These are phyloP conservation scores for Nyleta sp. DNA, from an alignment of 2,888 invertebrate genomes.

Conservation along the genomic window DNA sequence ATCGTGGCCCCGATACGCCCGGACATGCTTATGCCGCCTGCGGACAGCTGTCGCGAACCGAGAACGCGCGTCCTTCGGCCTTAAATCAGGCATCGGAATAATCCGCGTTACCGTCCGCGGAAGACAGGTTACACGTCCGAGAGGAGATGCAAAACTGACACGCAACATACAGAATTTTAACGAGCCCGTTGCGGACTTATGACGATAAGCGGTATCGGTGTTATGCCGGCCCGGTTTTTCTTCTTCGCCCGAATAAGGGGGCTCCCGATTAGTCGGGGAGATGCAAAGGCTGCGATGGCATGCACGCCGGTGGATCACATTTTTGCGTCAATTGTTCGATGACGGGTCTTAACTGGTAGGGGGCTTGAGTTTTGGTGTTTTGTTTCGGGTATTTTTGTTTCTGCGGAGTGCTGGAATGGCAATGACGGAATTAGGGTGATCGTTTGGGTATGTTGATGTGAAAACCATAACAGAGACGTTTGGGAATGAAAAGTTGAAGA, in stretches of 20 bases:
- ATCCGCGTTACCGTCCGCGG: conserved; percentile 32
- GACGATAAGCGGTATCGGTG: conserved; percentile 13
- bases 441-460: too few relatives aligned
- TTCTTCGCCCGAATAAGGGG: too few relatives aligned
- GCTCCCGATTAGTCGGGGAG: too few relatives aligned
- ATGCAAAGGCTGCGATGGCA: too few relatives aligned
- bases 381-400: neutral
- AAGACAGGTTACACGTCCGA: conserved; percentile 15
- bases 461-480: too few relatives aligned
- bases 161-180: conserved; percentile 41
- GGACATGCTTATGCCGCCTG: conserved; percentile 54
- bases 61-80: conserved; percentile 26
- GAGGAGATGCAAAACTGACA: conserved; percentile 28
- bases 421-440: too few relatives aligned
- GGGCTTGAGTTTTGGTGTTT: conserved; percentile 16
- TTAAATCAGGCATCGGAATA: conserved; percentile 47
- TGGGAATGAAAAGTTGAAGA: too few relatives aligned
- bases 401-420: too few relatives aligned
- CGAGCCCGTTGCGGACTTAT: conserved; percentile 16
- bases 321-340: too few relatives aligned
- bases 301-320: too few relatives aligned
- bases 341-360: too few relatives aligned
- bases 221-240: too few relatives aligned
- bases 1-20: conserved; percentile 50
- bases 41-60: conserved; percentile 61